Conservation (phyloP, 2,797 vertebrate genomes). For the Ctenosaura bakeri region DNA sequence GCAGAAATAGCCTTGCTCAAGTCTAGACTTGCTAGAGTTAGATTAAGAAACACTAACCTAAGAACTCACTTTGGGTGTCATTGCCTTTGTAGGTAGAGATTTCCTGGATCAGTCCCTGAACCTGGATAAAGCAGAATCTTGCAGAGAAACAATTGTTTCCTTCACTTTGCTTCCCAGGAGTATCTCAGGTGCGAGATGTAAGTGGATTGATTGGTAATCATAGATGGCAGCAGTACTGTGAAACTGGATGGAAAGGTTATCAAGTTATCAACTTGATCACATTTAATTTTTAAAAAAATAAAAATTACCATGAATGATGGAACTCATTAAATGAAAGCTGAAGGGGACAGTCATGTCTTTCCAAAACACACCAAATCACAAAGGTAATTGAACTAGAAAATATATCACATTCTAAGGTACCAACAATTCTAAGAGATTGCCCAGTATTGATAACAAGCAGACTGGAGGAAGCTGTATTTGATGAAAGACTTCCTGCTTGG, state of each 20-base stretch:
- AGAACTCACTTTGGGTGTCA: neutral
- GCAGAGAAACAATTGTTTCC: neutral
- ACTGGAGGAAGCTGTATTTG: neutral
- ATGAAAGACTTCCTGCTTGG: neutral
- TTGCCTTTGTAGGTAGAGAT: slow-evolving; percentile 11
- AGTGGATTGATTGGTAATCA: neutral
- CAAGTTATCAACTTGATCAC: neutral
- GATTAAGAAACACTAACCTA: too few relatives aligned
- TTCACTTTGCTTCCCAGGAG: slow-evolving; percentile 3
- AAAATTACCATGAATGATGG: neutral
- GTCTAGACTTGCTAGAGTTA: too few relatives aligned
- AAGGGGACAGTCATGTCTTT: neutral
- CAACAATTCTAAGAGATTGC: neutral
- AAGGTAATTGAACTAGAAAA: neutral
- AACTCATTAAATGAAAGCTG: neutral
- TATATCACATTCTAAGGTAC: neutral
- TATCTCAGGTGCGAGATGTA: slow-evolving; percentile 20
- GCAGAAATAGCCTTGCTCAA: too few relatives aligned
- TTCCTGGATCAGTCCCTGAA: slow-evolving; percentile 11
- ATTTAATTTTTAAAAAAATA: neutral
- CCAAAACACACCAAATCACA: neutral
- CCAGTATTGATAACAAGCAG: neutral
- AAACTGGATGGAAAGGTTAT: neutral
- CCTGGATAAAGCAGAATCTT: neutral
- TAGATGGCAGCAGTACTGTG: neutral